Conservation (phyloP, 2,797 vertebrate genomes). For the Halcyon leucocephala region DNA sequence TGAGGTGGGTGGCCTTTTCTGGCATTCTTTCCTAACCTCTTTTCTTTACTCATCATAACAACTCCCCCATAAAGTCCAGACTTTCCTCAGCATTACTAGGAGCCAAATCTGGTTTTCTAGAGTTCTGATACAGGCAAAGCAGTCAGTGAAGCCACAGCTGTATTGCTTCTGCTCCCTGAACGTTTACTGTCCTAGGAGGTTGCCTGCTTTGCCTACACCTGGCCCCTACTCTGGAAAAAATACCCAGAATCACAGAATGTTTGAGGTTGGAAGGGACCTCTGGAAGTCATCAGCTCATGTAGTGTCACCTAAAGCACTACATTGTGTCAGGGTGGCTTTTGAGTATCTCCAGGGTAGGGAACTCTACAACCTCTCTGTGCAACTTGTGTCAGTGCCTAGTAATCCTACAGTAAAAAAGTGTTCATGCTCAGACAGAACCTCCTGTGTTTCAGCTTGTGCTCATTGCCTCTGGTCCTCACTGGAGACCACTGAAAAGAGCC, state of each 20-base stretch:
- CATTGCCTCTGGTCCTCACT: background rate
- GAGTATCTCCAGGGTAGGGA: background rate
- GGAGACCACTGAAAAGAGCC: background rate
- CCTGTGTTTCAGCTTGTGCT: background rate
- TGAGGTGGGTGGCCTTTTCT: background rate
- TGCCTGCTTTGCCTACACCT: background rate
- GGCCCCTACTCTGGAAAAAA: background rate
- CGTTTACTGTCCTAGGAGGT: background rate
- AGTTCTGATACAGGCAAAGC: background rate
- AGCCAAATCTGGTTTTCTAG: background rate
- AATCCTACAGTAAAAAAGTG: background rate
- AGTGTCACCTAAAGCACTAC: background rate
- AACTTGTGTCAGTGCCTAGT: background rate
- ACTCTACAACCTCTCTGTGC: background rate
- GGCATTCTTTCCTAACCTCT: background rate
- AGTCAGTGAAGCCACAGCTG: background rate
- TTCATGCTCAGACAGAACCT: background rate
- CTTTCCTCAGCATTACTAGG: background rate
- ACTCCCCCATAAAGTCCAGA: background rate
- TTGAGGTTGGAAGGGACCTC: background rate
- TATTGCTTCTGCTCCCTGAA: background rate
- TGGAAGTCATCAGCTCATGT: background rate
- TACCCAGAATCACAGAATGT: background rate
- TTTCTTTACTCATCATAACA: background rate
- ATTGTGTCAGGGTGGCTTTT: background rate